These are phyloP conservation scores for Shinisaurus crocodilurus DNA, from an alignment of 2,113 vertebrate species.

Conservation along the genomic window DNA sequence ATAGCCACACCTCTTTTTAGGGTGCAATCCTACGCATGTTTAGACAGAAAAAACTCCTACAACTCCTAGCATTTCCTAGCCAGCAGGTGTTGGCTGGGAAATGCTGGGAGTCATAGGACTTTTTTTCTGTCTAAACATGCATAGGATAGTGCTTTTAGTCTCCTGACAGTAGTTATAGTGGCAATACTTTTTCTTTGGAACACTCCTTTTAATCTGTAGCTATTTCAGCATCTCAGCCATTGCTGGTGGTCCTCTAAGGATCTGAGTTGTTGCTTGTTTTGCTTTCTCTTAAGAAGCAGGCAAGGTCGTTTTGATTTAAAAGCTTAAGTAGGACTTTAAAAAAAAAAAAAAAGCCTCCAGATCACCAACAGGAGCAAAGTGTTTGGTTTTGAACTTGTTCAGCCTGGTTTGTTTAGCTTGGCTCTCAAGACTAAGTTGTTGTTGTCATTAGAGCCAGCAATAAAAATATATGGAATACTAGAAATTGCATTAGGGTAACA, in stretches of 20 bases:
- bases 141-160: background rate
- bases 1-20: background rate
- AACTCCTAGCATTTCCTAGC: no score
- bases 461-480: slow-evolving; percentile 55
- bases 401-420: slow-evolving; percentile 64
- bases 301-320: slow-evolving; percentile 12
- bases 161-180: accelerated
- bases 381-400: slow-evolving; percentile 55
- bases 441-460: slow-evolving; percentile 66
- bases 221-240: background rate
- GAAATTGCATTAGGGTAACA: slow-evolving; percentile 60
- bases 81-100: no score
- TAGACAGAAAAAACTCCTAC: no score
- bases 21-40: no score
- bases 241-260: background rate
- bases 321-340: background rate
- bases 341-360: slow-evolving; percentile 23
- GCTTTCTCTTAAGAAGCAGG: background rate
- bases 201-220: background rate
- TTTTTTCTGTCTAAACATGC: no score
- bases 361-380: slow-evolving; percentile 48
- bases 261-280: background rate
- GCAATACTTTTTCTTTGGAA: background rate
- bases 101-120: no score
- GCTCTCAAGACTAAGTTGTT: slow-evolving; percentile 26